phyloP scores from a whole-genome alignment of 2,888 invertebrate species.

The Aleiodes leptofemur region DNA sequence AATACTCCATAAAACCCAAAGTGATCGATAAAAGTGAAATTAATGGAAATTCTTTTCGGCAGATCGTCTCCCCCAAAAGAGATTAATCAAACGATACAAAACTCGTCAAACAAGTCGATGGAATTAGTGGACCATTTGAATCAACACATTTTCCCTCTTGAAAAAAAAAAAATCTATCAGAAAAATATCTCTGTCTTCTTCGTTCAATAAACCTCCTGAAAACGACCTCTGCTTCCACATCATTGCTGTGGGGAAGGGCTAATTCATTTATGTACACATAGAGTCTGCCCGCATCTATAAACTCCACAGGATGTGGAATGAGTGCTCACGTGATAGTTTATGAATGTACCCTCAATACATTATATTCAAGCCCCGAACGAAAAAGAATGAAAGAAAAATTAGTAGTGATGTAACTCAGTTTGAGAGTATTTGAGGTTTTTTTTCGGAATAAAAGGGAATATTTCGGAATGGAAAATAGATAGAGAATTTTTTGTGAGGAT shows the following conservation, averaged over 20 bases:
- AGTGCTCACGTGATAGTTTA: not conserved
- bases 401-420: too few species aligned
- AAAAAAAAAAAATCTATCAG: too few species aligned
- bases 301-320: conserved; percentile 17
- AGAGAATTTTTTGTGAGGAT: too few species aligned
- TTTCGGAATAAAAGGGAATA: too few species aligned
- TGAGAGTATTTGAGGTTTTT: too few species aligned
- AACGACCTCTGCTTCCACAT: conserved; percentile 24
- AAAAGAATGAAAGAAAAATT: not conserved
- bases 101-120: conserved; percentile 7
- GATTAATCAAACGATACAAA: conserved; percentile 2
- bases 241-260: conserved; percentile 27
- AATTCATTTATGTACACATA: conserved; percentile 16
- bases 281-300: not conserved
- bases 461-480: too few species aligned
- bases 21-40: too few species aligned
- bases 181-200: not conserved
- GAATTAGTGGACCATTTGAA: not conserved
- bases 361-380: not conserved
- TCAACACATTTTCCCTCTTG: not conserved
- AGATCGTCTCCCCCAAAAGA: not conserved
- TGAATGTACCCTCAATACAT: not conserved
- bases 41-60: too few species aligned
- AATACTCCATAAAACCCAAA: too few species aligned
- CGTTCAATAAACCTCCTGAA: conserved; percentile 8